A percentile compares a stretch with the other conserved stretches of the same genome.
Conservation (phyloP, 2,888 invertebrate genomes). For the Noctua janthe region DNA sequence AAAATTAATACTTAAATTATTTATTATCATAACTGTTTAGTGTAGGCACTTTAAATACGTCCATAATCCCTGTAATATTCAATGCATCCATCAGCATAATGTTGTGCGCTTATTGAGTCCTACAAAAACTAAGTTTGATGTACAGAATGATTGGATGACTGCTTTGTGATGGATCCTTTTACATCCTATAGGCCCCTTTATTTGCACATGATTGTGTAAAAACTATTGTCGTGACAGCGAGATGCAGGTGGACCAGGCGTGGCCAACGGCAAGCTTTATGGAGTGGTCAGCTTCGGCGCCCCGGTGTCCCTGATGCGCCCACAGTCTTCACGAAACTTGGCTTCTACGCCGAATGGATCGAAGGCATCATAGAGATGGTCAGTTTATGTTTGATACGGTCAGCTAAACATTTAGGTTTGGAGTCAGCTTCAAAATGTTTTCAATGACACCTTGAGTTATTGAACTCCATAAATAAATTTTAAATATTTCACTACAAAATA, state of each 20-base stretch:
- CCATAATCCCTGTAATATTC: background rate
- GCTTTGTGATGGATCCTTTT: background rate
- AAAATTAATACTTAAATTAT: no score
- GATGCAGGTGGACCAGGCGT: conserved; percentile 85
- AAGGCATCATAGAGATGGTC: conserved; percentile 80
- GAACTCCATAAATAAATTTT: background rate
- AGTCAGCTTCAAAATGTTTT: background rate
- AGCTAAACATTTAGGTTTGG: background rate
- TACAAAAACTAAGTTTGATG: background rate
- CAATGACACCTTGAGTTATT: background rate
- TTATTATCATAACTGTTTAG: background rate
- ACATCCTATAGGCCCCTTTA: background rate
- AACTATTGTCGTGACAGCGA: conserved; percentile 69
- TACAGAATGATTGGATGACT: background rate
- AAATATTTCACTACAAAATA: background rate
- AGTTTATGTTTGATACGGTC: background rate
- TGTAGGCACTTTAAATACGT: background rate
- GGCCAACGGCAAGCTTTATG: conserved; percentile 73
- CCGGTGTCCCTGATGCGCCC: conserved; percentile 82
- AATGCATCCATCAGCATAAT: background rate
- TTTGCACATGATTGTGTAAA: background rate
- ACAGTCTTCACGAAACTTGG: conserved; percentile 86
- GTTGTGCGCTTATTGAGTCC: background rate
- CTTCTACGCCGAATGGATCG: conserved; percentile 82
- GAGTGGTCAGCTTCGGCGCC: conserved; percentile 83